These are phyloP conservation scores for Limnephilus rhombicus DNA, from an alignment of 2,888 invertebrate species.

Conservation along the genomic window DNA sequence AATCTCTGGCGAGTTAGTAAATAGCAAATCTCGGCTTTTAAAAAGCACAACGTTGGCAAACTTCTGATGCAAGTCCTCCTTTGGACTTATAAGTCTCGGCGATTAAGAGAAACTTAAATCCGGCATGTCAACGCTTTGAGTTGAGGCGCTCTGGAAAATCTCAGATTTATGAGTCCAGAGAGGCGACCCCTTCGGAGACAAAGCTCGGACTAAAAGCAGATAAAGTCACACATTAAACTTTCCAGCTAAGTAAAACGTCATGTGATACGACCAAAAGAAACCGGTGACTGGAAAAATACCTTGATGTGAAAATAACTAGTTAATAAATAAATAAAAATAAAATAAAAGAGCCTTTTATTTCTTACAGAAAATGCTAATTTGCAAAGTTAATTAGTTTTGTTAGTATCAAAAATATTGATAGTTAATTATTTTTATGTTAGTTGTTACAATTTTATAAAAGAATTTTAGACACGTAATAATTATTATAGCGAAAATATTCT, in stretches of 20 bases:
- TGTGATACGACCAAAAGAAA: not conserved
- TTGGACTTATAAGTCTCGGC: not conserved
- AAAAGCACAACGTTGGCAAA: not conserved
- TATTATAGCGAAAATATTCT: no score
- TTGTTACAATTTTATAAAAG: no score
- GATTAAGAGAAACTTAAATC: slow-evolving; percentile 29
- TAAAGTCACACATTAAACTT: slow-evolving; percentile 21
- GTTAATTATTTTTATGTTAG: no score
- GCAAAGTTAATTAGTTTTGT: no score
- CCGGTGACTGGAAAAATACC: not conserved
- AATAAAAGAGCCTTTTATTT: no score
- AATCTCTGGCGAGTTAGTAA: not conserved
- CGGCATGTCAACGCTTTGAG: slow-evolving; percentile 18
- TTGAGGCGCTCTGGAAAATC: slow-evolving; percentile 19
- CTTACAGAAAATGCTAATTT: no score
- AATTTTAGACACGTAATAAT: no score
- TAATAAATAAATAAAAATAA: no score
- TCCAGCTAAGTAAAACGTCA: slow-evolving; percentile 27
- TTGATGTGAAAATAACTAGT: not conserved
- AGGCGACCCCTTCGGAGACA: slow-evolving; percentile 5
- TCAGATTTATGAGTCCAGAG: slow-evolving; percentile 33
- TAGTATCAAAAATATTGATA: no score
- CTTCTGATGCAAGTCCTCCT: not conserved
- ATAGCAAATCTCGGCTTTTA: not conserved
- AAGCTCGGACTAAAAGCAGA: not conserved